Conservation (phyloP, 1,140 invertebrate genomes). For the Pemphigus obesinymphae region DNA sequence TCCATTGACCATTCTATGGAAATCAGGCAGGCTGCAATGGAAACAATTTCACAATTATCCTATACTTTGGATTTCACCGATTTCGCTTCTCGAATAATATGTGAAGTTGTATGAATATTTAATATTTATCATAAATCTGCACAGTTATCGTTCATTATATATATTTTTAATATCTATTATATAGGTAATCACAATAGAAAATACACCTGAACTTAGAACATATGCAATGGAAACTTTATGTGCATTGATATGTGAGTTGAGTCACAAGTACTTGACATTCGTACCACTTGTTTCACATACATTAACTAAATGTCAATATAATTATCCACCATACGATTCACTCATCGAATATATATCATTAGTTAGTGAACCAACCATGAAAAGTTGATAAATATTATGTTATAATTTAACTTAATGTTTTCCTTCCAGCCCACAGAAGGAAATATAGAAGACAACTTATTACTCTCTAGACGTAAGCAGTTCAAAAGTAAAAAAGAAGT, state of each 20-base stretch:
- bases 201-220: constrained; percentile 68
- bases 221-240: constrained; percentile 89
- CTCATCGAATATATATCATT: constrained; percentile 66
- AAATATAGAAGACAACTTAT: constrained; percentile 58
- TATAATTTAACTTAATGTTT: neutral
- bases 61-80: constrained; percentile 88
- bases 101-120: constrained; percentile 72
- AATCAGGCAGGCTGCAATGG: constrained; percentile 71
- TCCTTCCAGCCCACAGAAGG: neutral
- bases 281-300: constrained; percentile 85
- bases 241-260: constrained; percentile 79
- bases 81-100: constrained; percentile 85
- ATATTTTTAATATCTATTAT: neutral
- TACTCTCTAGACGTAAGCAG: constrained; percentile 55
- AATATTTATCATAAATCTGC: neutral
- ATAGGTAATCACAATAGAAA: constrained; percentile 73
- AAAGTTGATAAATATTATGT: neutral
- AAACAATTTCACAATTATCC: constrained; percentile 88
- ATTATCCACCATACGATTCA: constrained; percentile 73
- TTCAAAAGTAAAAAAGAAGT: constrained; percentile 59
- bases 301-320: constrained; percentile 75
- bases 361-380: constrained; percentile 47
- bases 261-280: constrained; percentile 86
- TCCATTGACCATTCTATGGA: constrained; percentile 72
- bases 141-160: neutral